phyloP scores from a whole-genome alignment of 2,888 invertebrate species.

The Mellilla xanthometata region DNA sequence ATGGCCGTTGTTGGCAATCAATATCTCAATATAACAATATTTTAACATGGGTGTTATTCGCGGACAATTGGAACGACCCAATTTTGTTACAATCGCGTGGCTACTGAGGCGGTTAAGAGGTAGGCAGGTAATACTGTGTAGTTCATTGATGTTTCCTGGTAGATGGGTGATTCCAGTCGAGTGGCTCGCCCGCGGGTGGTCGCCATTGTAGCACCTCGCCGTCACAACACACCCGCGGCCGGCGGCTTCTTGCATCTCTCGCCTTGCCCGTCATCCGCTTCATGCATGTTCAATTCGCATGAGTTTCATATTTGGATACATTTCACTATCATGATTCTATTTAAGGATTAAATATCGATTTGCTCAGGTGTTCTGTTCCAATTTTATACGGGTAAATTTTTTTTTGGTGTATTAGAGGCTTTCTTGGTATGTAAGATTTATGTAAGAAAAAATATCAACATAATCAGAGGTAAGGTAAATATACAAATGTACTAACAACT shows the following conservation, averaged over 20 bases:
- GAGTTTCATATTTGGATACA: constrained; percentile 8
- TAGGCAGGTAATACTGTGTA: constrained; percentile 24
- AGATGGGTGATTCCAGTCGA: constrained; percentile 60
- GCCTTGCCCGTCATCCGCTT: background rate
- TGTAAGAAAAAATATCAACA: no score
- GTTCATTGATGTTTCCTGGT: constrained; percentile 63
- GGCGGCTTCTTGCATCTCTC: constrained; percentile 33
- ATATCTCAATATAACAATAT: constrained; percentile 45
- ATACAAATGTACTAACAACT: no score
- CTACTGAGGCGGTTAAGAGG: constrained; percentile 43
- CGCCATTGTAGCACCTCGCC: constrained; percentile 55
- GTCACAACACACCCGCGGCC: constrained; percentile 59
- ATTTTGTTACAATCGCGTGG: constrained; percentile 50
- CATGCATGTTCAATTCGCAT: constrained; percentile 25
- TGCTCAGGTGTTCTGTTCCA: no score
- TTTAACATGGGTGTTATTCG: constrained; percentile 50
- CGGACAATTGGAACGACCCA: constrained; percentile 64
- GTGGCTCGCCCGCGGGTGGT: constrained; percentile 70
- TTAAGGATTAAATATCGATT: no score
- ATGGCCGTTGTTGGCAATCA: constrained; percentile 42
- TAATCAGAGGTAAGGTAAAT: no score
- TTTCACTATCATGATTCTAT: no score
- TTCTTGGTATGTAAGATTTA: no score
- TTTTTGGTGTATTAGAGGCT: no score
- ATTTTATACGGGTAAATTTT: no score